These are phyloP conservation scores for Chinchilla lanigera DNA, from an alignment of 2,113 vertebrate genomes.

Conservation along the genomic window DNA sequence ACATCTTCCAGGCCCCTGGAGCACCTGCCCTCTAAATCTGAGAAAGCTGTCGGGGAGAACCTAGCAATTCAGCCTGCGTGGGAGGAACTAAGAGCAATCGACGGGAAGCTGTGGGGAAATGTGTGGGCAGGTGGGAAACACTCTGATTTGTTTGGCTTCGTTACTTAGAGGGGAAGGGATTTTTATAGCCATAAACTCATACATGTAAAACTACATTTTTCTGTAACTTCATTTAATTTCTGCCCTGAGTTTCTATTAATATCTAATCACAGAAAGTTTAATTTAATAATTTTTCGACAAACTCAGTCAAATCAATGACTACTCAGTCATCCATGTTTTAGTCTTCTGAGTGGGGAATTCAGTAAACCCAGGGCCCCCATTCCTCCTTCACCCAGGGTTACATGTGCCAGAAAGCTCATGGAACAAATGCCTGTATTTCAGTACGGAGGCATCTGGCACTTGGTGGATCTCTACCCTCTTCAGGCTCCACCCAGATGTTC, in stretches of 20 bases:
- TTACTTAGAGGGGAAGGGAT: neutral
- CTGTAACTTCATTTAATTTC: constrained; percentile 56
- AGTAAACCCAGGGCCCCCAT: neutral
- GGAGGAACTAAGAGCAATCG: constrained; percentile 7
- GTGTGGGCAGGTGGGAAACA: neutral
- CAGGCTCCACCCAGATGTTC: neutral
- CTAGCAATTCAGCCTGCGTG: neutral
- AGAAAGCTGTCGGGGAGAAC: neutral
- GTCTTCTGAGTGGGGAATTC: neutral
- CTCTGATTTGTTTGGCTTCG: constrained; percentile 18
- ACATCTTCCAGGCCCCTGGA: constrained; percentile 32
- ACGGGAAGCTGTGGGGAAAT: neutral
- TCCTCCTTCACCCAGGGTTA: neutral
- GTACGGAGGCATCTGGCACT: neutral
- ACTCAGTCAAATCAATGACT: constrained; percentile 22
- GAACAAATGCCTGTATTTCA: neutral
- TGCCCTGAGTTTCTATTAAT: constrained; percentile 34
- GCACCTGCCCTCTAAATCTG: constrained; percentile 32
- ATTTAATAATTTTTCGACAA: constrained; percentile 61
- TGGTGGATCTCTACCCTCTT: neutral
- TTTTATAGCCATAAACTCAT: constrained; percentile 48
- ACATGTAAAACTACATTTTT: neutral
- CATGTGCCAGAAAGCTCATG: neutral
- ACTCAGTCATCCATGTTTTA: neutral
- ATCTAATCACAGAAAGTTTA: constrained; percentile 11